A percentile compares a stretch with the other conserved stretches of the same genome.
Evolutionary conservation across 2,113 vertebrate species (phyloP).

Genomic region (Salvator merianae): DNA sequence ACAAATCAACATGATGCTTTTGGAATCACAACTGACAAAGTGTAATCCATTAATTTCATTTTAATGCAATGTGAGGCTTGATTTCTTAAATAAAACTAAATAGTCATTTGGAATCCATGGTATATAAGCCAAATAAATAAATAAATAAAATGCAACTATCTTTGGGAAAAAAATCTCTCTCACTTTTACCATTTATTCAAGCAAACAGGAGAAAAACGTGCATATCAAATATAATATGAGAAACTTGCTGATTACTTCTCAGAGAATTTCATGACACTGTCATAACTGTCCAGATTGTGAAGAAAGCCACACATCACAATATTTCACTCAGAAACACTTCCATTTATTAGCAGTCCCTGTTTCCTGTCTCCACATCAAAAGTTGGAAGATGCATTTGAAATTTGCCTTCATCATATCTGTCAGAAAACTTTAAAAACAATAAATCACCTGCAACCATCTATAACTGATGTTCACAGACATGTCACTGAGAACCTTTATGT

Average conservation of each 20-base stretch:
- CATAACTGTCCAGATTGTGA: slow-evolving; percentile 52
- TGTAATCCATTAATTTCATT: slow-evolving; percentile 44
- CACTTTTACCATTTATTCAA: slow-evolving; percentile 55
- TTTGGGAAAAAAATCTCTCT: slow-evolving; percentile 49
- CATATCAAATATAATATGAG: slow-evolving; percentile 64
- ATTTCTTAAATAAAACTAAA: no score
- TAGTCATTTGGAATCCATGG: no score
- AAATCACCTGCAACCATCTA: slow-evolving; percentile 26
- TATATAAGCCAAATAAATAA: no score
- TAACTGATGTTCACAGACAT: not conserved
- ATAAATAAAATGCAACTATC: slow-evolving; percentile 43
- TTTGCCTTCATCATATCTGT: slow-evolving; percentile 50
- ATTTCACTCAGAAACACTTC: slow-evolving; percentile 57
- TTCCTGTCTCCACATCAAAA: slow-evolving; percentile 61
- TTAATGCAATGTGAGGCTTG: no score
- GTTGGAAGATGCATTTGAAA: slow-evolving; percentile 39
- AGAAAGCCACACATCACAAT: slow-evolving; percentile 65
- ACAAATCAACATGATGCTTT: slow-evolving; percentile 10
- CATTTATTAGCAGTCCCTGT: slow-evolving; percentile 66
- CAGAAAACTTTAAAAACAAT: slow-evolving; percentile 49
- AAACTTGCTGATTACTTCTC: slow-evolving; percentile 64
- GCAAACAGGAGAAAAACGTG: slow-evolving; percentile 28
- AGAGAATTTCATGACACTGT: slow-evolving; percentile 58
- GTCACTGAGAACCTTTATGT: not conserved
- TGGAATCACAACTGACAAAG: slow-evolving; percentile 48